These are phyloP conservation scores for Stenodema calcarata DNA, from an alignment of 2,888 invertebrate genomes.

Conservation along the genomic window DNA sequence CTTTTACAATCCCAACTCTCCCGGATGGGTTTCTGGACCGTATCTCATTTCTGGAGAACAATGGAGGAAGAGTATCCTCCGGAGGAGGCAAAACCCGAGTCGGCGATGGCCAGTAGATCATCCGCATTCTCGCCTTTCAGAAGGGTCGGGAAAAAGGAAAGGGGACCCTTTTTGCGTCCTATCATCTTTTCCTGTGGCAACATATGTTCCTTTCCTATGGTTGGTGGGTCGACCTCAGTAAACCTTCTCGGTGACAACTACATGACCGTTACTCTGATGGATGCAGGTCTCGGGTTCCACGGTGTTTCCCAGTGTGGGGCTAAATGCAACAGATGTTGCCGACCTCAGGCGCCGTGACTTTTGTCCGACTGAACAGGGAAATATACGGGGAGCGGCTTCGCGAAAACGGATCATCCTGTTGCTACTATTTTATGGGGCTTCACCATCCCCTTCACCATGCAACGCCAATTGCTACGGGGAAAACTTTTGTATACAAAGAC, in stretches of 20 bases:
- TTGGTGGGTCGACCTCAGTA: not conserved
- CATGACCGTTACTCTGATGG: not conserved
- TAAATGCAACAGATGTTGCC: not conserved
- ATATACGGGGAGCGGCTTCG: not conserved
- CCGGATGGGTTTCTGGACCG: not conserved
- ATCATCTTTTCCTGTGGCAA: not conserved
- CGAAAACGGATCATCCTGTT: not conserved
- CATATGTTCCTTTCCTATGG: not conserved
- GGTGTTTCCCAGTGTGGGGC: slow-evolving; percentile 2
- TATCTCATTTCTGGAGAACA: not conserved
- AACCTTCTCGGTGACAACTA: not conserved
- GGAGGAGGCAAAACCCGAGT: not conserved
- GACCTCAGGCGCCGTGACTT: not conserved
- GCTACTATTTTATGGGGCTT: not conserved
- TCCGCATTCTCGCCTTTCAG: not conserved
- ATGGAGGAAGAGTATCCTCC: not conserved
- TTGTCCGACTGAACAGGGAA: not conserved
- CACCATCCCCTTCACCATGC: not conserved
- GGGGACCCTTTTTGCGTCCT: not conserved
- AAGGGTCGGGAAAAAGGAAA: not conserved
- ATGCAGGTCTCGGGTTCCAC: not conserved
- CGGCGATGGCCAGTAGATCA: not conserved
- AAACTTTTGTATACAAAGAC: too few relatives aligned
- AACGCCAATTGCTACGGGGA: not conserved
- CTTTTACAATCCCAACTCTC: not conserved